phyloP scores from a whole-genome alignment of 1,140 invertebrate genomes.

The Cydia splendana region DNA sequence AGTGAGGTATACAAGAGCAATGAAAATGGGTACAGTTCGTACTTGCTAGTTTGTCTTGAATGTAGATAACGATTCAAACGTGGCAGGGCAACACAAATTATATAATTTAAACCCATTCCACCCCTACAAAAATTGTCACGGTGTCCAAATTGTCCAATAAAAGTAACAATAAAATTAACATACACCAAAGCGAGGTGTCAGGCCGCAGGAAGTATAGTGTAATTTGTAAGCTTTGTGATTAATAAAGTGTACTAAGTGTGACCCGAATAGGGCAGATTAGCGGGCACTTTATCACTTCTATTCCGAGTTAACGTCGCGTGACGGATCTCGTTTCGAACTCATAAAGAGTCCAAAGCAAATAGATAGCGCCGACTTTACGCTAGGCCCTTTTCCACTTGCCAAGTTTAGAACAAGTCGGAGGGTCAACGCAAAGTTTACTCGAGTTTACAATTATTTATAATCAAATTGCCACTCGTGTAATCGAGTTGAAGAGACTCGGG shows the following conservation, averaged over 20 bases:
- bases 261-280: constrained; percentile 78
- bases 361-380: constrained; percentile 78
- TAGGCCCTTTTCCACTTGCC: constrained; percentile 71
- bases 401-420: constrained; percentile 67
- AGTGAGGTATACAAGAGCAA: neutral
- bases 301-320: constrained; percentile 78
- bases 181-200: constrained; percentile 65
- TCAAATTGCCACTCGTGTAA: constrained; percentile 65
- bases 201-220: constrained; percentile 73
- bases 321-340: constrained; percentile 78
- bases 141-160: constrained; percentile 69
- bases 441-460: constrained; percentile 70
- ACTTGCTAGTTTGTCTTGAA: neutral
- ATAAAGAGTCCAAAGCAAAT: constrained; percentile 79
- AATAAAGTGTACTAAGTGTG: constrained; percentile 79
- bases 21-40: neutral
- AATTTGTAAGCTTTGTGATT: constrained; percentile 79
- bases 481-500: constrained; percentile 51
- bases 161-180: constrained; percentile 75
- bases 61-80: neutral
- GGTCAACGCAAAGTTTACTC: constrained; percentile 69
- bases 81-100: constrained; percentile 41
- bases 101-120: constrained; percentile 54
- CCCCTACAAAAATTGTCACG: constrained; percentile 61
- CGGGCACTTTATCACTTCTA: constrained; percentile 78